A percentile compares a stretch with the other conserved stretches of the same genome.
phyloP scores from a whole-genome alignment of 2,888 invertebrate genomes.

The Sthenelais limicola region DNA sequence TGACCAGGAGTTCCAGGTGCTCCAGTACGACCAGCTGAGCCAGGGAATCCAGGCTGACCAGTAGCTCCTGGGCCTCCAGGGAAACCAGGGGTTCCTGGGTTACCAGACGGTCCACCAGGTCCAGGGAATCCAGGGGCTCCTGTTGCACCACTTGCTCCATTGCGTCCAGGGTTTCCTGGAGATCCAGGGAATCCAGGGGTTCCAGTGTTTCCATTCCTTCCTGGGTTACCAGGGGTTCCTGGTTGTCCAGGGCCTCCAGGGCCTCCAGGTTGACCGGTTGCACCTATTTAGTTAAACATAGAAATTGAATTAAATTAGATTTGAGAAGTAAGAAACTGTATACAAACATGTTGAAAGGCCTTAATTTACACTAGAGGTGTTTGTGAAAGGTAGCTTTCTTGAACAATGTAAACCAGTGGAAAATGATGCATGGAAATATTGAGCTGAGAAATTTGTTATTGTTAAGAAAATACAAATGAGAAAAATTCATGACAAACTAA shows the following conservation, averaged over 20 bases:
- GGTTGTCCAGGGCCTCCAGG: conserved; percentile 40
- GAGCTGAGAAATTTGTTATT: neutral
- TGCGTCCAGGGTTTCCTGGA: conserved; percentile 44
- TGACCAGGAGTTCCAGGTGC: conserved; percentile 34
- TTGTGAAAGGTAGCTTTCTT: neutral
- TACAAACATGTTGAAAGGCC: no score
- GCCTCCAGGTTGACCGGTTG: conserved; percentile 39
- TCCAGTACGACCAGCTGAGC: conserved; percentile 36
- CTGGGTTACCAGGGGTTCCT: conserved; percentile 42
- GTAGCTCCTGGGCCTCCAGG: conserved; percentile 55
- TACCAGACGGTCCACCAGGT: conserved; percentile 26
- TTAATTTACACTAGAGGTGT: conserved; percentile 1
- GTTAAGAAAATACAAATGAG: neutral
- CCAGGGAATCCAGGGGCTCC: conserved; percentile 44
- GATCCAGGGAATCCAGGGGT: conserved; percentile 43
- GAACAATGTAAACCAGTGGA: neutral
- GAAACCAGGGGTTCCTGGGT: conserved; percentile 44
- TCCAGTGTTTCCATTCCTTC: conserved; percentile 34
- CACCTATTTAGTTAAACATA: conserved; percentile 8
- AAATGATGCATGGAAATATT: neutral
- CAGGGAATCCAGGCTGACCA: conserved; percentile 39
- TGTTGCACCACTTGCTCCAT: conserved; percentile 15
- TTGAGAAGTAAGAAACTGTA: no score
- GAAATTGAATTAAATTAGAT: no score
- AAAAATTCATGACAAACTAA: no score